These are phyloP conservation scores for Lithobates pipiens DNA, from an alignment of 2,797 vertebrate species.

Conservation along the genomic window DNA sequence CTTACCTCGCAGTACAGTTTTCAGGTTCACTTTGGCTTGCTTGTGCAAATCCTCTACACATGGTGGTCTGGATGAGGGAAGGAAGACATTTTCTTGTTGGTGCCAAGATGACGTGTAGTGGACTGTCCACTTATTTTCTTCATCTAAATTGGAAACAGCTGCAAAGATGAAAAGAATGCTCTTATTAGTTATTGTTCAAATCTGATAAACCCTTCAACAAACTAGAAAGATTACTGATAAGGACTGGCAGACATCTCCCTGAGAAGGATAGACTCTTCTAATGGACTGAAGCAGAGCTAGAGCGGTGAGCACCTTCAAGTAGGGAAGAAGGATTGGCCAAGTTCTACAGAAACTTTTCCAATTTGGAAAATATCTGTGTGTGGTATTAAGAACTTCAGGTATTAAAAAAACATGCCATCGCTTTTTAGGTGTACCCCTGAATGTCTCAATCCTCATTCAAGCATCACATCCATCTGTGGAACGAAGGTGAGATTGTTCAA, in stretches of 20 bases:
- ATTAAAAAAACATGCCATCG: too few species aligned
- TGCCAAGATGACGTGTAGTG: conserved; percentile 97
- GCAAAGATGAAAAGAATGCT: conserved; percentile 55
- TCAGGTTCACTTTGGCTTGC: conserved; percentile 97
- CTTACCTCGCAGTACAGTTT: conserved; percentile 93
- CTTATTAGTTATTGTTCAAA: conserved; percentile 6
- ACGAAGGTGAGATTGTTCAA: neutral
- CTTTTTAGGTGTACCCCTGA: too few species aligned
- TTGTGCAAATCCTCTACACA: conserved; percentile 95
- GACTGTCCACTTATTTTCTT: conserved; percentile 96
- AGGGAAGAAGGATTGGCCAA: too few species aligned
- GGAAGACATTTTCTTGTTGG: conserved; percentile 97
- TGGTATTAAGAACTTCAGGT: too few species aligned
- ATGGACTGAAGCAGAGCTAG: neutral
- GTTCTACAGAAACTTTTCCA: too few species aligned
- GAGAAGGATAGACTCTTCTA: neutral
- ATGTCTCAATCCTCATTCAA: neutral
- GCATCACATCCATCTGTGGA: neutral
- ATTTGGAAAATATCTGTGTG: too few species aligned
- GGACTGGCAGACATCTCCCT: too few species aligned
- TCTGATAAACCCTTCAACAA: neutral
- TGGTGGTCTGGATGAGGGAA: conserved; percentile 87
- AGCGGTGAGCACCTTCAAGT: too few species aligned
- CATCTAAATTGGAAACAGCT: conserved; percentile 98
- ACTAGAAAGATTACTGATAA: too few species aligned